Evolutionary conservation across 2,113 vertebrate genomes (phyloP).

Genomic region (Trinectes maculatus): DNA sequence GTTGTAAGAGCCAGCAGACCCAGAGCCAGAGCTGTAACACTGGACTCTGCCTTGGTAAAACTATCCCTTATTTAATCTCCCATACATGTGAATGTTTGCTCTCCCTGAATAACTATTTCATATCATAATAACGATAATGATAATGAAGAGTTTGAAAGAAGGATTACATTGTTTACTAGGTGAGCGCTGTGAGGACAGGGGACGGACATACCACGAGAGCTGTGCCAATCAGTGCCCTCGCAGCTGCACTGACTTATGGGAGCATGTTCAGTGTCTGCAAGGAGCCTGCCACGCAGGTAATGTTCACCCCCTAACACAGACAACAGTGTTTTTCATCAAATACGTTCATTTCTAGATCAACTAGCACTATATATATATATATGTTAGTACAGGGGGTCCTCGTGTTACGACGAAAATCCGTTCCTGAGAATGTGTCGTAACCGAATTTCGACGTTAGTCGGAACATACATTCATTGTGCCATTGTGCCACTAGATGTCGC

Average conservation of each 20-base stretch:
- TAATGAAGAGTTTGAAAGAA: not conserved
- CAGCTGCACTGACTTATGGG: slow-evolving; percentile 88
- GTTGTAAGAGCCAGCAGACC: slow-evolving; percentile 78
- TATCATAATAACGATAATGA: no score
- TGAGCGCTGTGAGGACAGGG: slow-evolving; percentile 84
- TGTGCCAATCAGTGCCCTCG: slow-evolving; percentile 90
- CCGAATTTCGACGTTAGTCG: no score
- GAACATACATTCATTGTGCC: no score
- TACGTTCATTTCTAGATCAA: no score
- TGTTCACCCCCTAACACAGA: not conserved
- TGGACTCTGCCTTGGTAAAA: slow-evolving; percentile 86
- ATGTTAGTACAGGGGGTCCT: no score
- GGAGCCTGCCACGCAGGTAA: slow-evolving; percentile 85
- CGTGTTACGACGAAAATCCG: no score
- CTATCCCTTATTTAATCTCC: not conserved
- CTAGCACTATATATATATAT: no score
- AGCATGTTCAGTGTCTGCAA: slow-evolving; percentile 89
- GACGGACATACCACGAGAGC: slow-evolving; percentile 64
- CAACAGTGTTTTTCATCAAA: not conserved
- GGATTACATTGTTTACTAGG: slow-evolving; percentile 68
- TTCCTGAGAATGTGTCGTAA: no score
- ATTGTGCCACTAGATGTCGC: no score
- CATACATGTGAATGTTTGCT: no score
- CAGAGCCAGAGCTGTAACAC: slow-evolving; percentile 90
- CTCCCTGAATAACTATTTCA: no score